Conservation (phyloP, 2,888 invertebrate genomes). For the Anarsia innoxiella region DNA sequence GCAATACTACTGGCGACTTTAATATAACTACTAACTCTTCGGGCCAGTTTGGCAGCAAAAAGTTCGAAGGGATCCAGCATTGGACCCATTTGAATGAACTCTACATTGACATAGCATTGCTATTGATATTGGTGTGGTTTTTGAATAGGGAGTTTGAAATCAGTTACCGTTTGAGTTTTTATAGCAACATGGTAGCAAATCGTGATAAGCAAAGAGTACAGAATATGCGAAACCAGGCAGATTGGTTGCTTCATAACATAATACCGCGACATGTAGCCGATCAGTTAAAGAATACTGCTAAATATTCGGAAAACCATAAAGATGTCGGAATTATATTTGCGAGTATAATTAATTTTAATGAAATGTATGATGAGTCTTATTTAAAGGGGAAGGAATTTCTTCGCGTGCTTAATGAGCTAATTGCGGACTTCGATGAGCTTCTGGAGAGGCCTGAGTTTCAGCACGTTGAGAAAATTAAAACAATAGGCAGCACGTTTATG, state of each 20-base stretch:
- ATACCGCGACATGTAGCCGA: slow-evolving; percentile 97
- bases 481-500: slow-evolving; percentile 98
- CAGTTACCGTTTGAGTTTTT: slow-evolving; percentile 93
- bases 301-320: slow-evolving; percentile 95
- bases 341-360: slow-evolving; percentile 96
- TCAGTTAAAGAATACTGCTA: slow-evolving; percentile 92
- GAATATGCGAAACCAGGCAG: slow-evolving; percentile 95
- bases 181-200: slow-evolving; percentile 93
- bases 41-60: too few relatives aligned
- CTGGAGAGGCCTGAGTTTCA: slow-evolving; percentile 86
- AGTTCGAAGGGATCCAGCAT: slow-evolving; percentile 33
- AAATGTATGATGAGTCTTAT: slow-evolving; percentile 98
- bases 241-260: slow-evolving; percentile 97
- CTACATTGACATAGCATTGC: slow-evolving; percentile 85
- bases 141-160: slow-evolving; percentile 97
- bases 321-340: slow-evolving; percentile 96
- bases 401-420: slow-evolving; percentile 95
- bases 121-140: slow-evolving; percentile 93
- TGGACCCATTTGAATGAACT: slow-evolving; percentile 78
- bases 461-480: slow-evolving; percentile 97
- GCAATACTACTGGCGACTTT: slow-evolving; percentile 3
- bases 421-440: slow-evolving; percentile 96
- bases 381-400: slow-evolving; percentile 96
- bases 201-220: slow-evolving; percentile 92
- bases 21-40: too few relatives aligned